A percentile compares a stretch with the other conserved stretches of the same genome.
Conservation (phyloP, 2,888 invertebrate genomes). For the Cantharis rufa region DNA sequence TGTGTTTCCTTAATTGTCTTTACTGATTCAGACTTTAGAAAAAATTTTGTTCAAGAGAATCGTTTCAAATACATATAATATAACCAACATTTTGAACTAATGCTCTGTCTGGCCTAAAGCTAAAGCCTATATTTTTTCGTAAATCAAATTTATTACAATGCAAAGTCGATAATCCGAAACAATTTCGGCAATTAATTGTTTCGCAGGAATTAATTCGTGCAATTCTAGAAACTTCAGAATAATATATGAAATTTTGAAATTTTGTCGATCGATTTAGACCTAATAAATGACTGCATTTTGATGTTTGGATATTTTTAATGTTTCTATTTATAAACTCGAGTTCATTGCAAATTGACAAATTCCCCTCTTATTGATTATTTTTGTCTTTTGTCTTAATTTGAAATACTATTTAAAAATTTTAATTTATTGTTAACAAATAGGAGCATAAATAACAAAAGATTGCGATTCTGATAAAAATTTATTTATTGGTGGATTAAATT, state of each 20-base stretch:
- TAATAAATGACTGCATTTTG: neutral
- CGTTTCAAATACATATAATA: neutral
- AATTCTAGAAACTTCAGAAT: neutral
- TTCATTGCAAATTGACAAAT: no score
- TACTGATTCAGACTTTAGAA: neutral
- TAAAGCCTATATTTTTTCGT: neutral
- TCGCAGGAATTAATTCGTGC: neutral
- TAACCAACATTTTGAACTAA: neutral
- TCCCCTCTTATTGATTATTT: no score
- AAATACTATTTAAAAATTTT: no score
- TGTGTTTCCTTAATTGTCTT: neutral
- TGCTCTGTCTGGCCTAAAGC: neutral
- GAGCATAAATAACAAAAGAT: neutral
- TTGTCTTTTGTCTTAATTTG: no score
- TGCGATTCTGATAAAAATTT: neutral
- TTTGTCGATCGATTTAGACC: neutral
- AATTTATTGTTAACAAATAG: neutral
- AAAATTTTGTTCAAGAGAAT: neutral
- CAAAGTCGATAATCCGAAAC: neutral
- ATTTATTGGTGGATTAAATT: neutral
- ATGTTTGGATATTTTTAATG: neutral
- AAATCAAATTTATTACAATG: neutral
- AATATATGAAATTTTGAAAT: neutral
- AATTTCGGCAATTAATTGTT: neutral
- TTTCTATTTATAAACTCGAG: no score